Percentiles rank a stretch among this genome's conserved stretches.
Evolutionary conservation across 2,888 invertebrate species (phyloP).

Genomic region (Euclidia mi): DNA sequence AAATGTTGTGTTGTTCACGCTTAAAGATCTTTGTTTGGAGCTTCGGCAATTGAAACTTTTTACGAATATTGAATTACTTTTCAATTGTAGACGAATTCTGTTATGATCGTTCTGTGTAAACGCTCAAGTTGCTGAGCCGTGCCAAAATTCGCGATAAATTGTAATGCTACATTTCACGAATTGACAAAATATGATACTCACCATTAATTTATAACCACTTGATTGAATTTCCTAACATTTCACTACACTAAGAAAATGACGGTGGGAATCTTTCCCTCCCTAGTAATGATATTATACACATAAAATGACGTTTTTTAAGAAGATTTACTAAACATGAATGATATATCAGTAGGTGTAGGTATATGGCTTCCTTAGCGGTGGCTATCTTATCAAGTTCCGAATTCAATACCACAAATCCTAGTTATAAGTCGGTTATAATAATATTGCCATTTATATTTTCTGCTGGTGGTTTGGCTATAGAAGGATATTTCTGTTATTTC

Average conservation of each 20-base stretch:
- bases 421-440: slow-evolving; percentile 11
- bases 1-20: too few relatives aligned
- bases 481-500: slow-evolving; percentile 10
- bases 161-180: too few relatives aligned
- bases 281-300: slow-evolving; percentile 65
- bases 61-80: too few relatives aligned
- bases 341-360: slow-evolving; percentile 42
- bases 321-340: slow-evolving; percentile 53
- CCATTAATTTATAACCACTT: too few relatives aligned
- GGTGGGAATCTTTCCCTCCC: slow-evolving; percentile 65
- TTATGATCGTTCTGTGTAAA: too few relatives aligned
- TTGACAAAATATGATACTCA: too few relatives aligned
- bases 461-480: slow-evolving; percentile 4
- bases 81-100: too few relatives aligned
- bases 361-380: not conserved
- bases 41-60: too few relatives aligned
- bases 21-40: too few relatives aligned
- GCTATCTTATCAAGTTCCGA: slow-evolving; percentile 16
- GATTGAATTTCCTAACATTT: slow-evolving; percentile 81
- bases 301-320: slow-evolving; percentile 58
- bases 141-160: too few relatives aligned
- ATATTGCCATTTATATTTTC: slow-evolving; percentile 21
- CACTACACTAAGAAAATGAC: slow-evolving; percentile 67
- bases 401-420: slow-evolving; percentile 23
- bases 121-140: too few relatives aligned